Evolutionary conservation across 92 coral and sea anemone genomes (phyloP).

Genomic region (Parazoanthus swiftii): DNA sequence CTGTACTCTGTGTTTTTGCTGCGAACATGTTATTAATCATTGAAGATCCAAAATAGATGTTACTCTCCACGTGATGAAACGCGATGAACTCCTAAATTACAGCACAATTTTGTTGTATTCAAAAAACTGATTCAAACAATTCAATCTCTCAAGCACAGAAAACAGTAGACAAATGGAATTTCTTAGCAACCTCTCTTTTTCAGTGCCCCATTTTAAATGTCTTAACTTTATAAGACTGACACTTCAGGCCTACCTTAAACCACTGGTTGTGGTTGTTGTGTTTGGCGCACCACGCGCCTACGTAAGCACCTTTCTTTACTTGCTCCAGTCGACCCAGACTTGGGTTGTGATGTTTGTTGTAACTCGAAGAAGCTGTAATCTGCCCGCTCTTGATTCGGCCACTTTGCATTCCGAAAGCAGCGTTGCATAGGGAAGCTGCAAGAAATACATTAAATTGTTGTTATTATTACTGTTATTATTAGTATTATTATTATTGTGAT

Average conservation of each 20-base stretch:
- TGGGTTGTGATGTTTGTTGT: slow-evolving; percentile 60
- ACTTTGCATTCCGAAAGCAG: slow-evolving; percentile 67
- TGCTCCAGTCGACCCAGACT: slow-evolving; percentile 62
- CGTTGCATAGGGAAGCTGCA: slow-evolving; percentile 52
- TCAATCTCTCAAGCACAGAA: too few relatives aligned
- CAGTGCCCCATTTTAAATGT: neutral
- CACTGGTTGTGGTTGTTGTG: slow-evolving; percentile 76
- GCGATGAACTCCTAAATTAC: too few relatives aligned
- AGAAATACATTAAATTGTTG: neutral
- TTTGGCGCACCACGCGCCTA: slow-evolving; percentile 83
- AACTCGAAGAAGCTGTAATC: slow-evolving; percentile 66
- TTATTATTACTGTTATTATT: too few relatives aligned
- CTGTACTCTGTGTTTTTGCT: too few relatives aligned
- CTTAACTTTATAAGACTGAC: neutral
- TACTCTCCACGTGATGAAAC: too few relatives aligned
- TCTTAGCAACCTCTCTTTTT: too few relatives aligned
- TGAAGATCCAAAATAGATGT: too few relatives aligned
- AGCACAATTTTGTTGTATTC: too few relatives aligned
- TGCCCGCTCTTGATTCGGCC: slow-evolving; percentile 65
- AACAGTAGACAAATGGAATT: too few relatives aligned
- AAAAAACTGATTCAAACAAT: too few relatives aligned
- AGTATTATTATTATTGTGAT: too few relatives aligned
- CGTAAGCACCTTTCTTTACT: slow-evolving; percentile 55
- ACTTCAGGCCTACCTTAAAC: slow-evolving; percentile 53
- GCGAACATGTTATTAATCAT: too few relatives aligned